phyloP scores from a whole-genome alignment of 2,888 invertebrate genomes.

The Candidula unifasciata region DNA sequence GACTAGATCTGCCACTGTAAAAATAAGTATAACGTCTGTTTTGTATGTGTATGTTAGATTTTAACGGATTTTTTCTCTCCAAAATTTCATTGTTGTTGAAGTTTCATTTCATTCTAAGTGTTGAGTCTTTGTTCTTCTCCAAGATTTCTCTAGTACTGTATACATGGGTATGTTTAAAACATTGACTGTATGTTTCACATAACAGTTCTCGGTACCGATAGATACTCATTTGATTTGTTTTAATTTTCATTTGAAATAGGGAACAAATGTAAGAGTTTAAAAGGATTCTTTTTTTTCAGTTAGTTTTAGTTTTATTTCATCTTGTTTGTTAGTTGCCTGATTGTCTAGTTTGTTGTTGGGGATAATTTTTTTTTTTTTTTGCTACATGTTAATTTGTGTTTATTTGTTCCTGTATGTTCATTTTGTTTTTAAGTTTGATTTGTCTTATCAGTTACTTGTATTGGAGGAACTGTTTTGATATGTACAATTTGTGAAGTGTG shows the following conservation, averaged over 20 bases:
- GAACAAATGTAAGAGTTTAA: background rate
- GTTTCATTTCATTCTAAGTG: conserved; percentile 7
- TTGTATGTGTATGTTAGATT: background rate
- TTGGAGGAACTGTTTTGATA: no score
- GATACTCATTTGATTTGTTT: conserved; percentile 40
- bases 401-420: no score
- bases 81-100: background rate
- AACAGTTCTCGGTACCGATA: conserved; percentile 40
- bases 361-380: no score
- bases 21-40: background rate
- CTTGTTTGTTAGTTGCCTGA: no score
- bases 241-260: background rate
- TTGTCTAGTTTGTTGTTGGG: no score
- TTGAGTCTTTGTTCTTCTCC: background rate
- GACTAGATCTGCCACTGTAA: conserved; percentile 47
- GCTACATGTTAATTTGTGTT: no score
- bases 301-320: no score
- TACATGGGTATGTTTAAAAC: background rate
- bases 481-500: no score
- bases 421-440: no score
- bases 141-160: background rate
- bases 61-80: background rate
- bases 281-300: no score
- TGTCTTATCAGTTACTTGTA: no score
- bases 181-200: background rate